Conservation (phyloP, 2,113 vertebrate species). For the Atherinomorus stipes region DNA sequence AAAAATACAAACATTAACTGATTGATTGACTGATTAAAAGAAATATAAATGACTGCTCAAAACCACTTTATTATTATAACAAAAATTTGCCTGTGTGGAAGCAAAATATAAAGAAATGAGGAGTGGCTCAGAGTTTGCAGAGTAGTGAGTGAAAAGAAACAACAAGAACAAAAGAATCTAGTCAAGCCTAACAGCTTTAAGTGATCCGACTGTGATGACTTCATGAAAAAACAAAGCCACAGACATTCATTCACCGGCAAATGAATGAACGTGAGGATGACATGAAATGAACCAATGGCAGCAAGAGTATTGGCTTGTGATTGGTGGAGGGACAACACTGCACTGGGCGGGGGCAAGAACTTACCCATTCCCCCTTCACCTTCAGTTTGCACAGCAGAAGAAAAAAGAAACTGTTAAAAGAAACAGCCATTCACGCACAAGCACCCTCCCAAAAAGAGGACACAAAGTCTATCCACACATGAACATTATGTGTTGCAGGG, state of each 20-base stretch:
- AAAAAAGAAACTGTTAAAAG: constrained; percentile 84
- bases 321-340: constrained; percentile 66
- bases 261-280: constrained; percentile 44
- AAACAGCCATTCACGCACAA: constrained; percentile 21
- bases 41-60: not conserved
- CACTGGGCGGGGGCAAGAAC: constrained; percentile 71
- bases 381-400: constrained; percentile 88
- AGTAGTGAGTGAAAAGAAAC: constrained; percentile 11
- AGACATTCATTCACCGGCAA: constrained; percentile 45
- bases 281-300: constrained; percentile 49
- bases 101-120: not conserved
- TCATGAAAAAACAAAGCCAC: constrained; percentile 9
- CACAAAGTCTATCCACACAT: not conserved
- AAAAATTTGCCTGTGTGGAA: no score
- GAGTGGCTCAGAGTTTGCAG: not conserved
- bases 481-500: not conserved
- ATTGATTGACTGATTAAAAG: no score
- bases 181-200: not conserved
- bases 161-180: no score
- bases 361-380: constrained; percentile 97
- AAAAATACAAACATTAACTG: no score
- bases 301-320: constrained; percentile 43
- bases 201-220: not conserved
- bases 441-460: not conserved
- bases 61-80: no score